Conservation (phyloP, 1,140 invertebrate genomes). For the Charaxes varanes region DNA sequence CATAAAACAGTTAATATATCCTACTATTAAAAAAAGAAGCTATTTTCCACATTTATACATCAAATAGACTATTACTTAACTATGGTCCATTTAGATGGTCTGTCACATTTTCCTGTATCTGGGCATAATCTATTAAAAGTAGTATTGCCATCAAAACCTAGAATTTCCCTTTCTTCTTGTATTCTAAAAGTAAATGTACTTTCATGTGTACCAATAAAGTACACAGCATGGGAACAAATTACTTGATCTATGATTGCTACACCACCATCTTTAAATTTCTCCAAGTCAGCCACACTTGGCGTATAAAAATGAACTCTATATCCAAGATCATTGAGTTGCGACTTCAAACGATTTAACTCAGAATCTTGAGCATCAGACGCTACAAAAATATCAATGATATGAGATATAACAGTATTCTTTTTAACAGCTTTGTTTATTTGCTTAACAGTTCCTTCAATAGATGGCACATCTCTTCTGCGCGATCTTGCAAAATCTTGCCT, state of each 20-base stretch:
- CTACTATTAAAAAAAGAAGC: no score
- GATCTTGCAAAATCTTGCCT: conserved; percentile 87
- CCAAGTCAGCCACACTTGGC: conserved; percentile 67
- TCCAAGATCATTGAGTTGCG: conserved; percentile 34
- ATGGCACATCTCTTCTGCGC: conserved; percentile 81
- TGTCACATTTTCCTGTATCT: conserved; percentile 54
- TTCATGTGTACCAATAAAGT: conserved; percentile 93
- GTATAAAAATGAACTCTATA: conserved; percentile 45
- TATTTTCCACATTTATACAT: no score
- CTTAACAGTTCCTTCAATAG: conserved; percentile 79
- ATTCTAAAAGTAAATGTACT: conserved; percentile 98
- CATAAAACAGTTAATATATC: no score
- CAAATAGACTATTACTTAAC: neutral
- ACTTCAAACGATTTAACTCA: conserved; percentile 73
- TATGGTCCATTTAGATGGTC: conserved; percentile 30
- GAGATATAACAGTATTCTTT: conserved; percentile 57
- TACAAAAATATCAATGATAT: conserved; percentile 83
- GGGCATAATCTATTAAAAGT: conserved; percentile 94
- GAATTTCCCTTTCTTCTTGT: conserved; percentile 96
- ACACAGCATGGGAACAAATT: conserved; percentile 90
- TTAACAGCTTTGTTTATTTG: conserved; percentile 80
- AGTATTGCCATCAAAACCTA: conserved; percentile 85
- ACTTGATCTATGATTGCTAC: conserved; percentile 97
- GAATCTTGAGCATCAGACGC: conserved; percentile 84
- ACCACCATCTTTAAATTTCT: conserved; percentile 86